Base-by-base conservation (phyloP, 2,888 invertebrate species). In the Synergus laeviventris region DNA sequence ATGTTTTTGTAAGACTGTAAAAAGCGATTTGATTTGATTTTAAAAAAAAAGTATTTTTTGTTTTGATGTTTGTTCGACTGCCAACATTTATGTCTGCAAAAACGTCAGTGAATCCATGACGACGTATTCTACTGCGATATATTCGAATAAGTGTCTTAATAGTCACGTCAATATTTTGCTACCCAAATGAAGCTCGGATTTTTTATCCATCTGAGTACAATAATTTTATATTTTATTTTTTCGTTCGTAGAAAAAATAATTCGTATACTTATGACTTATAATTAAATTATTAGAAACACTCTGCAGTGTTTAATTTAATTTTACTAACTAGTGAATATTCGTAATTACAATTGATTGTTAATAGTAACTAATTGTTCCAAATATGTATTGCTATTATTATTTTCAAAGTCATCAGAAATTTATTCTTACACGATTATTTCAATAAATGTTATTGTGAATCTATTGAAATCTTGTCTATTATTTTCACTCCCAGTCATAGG, bases 141-240 rank as follows among this genome's bases (percentile, higher is more conserved):
- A 64, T 21, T 42, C 12, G 16, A 31, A 70, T 70, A 70, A 49
- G 66, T 70, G 39, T 64, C 39, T 64, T 64, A 39, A 62, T 64
- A 64, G 39, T 39, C 39, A 11, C 12, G 62, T 64, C 62, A 70
- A 70, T 70, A 70, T 70, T 70, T 70, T 70, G 45, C 21, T 70
- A 70, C 42, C 9, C 24, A 24, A 49, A 31, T 45, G 12, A 16
- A 21, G 14, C 64, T 64, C 64, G 64, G 24, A 70, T 70, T 70
- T 70, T 21, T 49, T 16, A 49, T 45, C 16, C n/a, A n/a, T 21
- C 38, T 9, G 42, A 42, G 21, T 24, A 59, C 42, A 49, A 31
- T 21, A 24, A 66, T 42, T 45, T 62, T 70, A 49, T 24, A 45
- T 45, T 49, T 70, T 24, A 70, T 16, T n/a, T 70, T n/a, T 21